These are phyloP conservation scores for Trichomycterus rosablanca DNA, from an alignment of 2,113 vertebrate genomes.

Conservation along the genomic window DNA sequence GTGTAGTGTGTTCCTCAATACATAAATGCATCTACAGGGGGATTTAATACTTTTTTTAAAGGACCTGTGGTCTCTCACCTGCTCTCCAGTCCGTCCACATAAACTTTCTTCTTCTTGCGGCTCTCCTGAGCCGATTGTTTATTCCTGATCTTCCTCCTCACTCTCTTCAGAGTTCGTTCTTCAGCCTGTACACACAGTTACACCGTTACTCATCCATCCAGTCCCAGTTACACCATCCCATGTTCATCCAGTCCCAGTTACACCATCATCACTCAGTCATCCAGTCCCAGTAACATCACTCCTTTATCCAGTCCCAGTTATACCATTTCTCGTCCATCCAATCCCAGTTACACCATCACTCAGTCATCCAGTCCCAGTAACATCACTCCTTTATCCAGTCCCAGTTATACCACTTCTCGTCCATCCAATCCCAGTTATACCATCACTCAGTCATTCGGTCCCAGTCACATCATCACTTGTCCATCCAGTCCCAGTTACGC, in stretches of 20 bases:
- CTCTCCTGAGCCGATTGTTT: constrained; percentile 87
- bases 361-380: neutral
- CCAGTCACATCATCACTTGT: neutral
- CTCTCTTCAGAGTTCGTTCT: constrained; percentile 77
- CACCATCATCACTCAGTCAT: neutral
- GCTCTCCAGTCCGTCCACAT: constrained; percentile 81
- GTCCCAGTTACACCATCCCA: neutral
- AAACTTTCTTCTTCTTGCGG: constrained; percentile 82
- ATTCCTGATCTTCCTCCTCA: constrained; percentile 85
- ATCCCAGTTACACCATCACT: neutral
- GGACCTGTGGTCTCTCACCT: constrained; percentile 78
- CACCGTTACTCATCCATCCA: neutral
- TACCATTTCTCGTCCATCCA: neutral
- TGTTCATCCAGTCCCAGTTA: neutral
- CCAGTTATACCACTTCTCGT: neutral
- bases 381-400: neutral
- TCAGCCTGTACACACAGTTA: constrained; percentile 66
- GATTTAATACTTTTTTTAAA: no score
- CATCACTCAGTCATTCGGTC: neutral
- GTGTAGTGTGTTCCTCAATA: no score
- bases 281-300: neutral
- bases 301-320: neutral
- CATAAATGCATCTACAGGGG: no score
- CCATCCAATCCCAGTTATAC: neutral
- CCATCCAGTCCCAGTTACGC: neutral